phyloP scores from a whole-genome alignment of 2,888 invertebrate species.

The Chesias legatella region DNA sequence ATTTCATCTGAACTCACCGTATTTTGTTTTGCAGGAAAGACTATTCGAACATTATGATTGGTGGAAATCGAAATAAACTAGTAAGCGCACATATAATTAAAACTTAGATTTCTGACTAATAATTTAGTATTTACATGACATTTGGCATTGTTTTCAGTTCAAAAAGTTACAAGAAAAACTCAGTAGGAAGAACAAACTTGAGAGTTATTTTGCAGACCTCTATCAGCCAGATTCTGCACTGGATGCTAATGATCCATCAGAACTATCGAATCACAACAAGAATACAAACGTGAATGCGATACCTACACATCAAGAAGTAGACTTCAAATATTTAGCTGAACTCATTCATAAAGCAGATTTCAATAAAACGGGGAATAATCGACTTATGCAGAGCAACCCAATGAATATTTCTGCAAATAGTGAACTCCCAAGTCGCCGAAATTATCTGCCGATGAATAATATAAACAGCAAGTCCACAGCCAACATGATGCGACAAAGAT shows the following conservation, averaged over 20 bases:
- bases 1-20: no score
- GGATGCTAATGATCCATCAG: constrained; percentile 12
- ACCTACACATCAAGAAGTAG: constrained; percentile 40
- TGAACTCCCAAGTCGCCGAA: constrained; percentile 27
- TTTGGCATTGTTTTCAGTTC: constrained; percentile 31
- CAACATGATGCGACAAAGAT: constrained; percentile 9
- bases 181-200: constrained; percentile 31
- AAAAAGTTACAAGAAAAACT: constrained; percentile 38
- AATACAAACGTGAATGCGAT: constrained; percentile 19
- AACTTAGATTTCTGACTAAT: background rate
- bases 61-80: constrained; percentile 29
- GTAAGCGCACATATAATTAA: constrained; percentile 26
- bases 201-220: constrained; percentile 25
- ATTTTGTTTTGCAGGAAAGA: constrained; percentile 7
- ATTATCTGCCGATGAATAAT: constrained; percentile 22
- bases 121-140: no score
- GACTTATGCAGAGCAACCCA: background rate
- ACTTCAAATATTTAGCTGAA: constrained; percentile 65
- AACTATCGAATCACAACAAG: constrained; percentile 4
- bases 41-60: constrained; percentile 7
- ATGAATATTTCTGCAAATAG: constrained; percentile 3
- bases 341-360: constrained; percentile 56
- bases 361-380: constrained; percentile 29
- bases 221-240: constrained; percentile 25
- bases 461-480: background rate